Conservation (phyloP, 2,888 invertebrate genomes). For the Pseudococcus longispinus region DNA sequence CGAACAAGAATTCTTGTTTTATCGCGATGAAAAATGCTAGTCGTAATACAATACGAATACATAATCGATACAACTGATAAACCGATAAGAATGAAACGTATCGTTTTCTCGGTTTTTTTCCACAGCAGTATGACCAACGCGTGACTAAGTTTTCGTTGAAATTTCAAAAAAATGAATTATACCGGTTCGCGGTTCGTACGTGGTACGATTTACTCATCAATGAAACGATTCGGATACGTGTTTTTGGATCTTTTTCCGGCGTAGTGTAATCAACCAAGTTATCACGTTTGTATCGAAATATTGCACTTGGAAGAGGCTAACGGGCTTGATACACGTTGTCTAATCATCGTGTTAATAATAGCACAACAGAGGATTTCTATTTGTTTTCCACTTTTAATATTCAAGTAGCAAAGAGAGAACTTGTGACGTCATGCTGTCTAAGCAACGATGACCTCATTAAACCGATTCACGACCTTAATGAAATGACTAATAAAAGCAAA, state of each 20-base stretch:
- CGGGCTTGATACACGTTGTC: not conserved
- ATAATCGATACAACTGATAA: not conserved
- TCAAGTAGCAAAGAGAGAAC: constrained; percentile 13
- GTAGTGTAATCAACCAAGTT: not conserved
- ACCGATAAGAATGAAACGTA: not conserved
- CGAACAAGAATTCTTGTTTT: not conserved
- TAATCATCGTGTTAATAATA: constrained; percentile 35
- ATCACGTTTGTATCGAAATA: not conserved
- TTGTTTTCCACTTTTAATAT: constrained; percentile 33
- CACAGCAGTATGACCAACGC: not conserved
- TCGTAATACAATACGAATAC: not conserved
- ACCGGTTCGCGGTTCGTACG: not conserved
- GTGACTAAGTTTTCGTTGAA: not conserved
- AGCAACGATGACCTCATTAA: constrained; percentile 40
- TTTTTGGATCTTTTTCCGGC: not conserved
- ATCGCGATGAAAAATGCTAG: not conserved
- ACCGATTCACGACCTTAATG: constrained; percentile 26
- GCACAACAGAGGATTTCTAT: constrained; percentile 34
- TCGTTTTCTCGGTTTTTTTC: not conserved
- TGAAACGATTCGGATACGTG: not conserved
- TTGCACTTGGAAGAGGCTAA: not conserved
- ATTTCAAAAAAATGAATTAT: not conserved
- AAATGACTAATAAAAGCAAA: constrained; percentile 37
- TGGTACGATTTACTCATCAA: not conserved
- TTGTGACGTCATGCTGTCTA: constrained; percentile 28